Conservation (phyloP, 2,113 vertebrate genomes). For the Nyctibius bracteatus region DNA sequence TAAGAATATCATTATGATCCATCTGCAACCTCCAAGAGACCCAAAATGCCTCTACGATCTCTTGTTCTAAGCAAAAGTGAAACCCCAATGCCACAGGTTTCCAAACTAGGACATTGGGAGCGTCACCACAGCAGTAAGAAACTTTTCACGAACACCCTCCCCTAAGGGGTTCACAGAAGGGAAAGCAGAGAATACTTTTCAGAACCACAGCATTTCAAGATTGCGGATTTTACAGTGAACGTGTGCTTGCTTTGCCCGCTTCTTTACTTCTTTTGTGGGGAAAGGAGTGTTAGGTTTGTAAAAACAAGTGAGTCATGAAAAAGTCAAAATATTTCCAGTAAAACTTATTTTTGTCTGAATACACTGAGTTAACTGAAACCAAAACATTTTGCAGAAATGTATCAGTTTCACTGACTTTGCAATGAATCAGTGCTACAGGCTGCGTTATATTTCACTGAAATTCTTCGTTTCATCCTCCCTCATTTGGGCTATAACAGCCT, state of each 20-base stretch:
- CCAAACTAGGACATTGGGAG: not conserved
- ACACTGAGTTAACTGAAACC: not conserved
- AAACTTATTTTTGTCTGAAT: not conserved
- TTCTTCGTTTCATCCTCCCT: not conserved
- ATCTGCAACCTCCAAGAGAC: not conserved
- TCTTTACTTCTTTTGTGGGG: not conserved
- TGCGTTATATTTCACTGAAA: not conserved
- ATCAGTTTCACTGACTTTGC: not conserved
- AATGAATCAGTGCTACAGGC: not conserved
- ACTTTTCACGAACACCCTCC: not conserved
- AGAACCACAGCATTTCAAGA: not conserved
- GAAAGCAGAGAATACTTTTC: not conserved
- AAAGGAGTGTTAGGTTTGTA: not conserved
- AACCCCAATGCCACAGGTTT: not conserved
- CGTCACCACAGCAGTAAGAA: not conserved
- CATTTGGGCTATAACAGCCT: not conserved
- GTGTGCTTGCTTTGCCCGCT: not conserved
- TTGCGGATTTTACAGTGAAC: not conserved
- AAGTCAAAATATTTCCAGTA: constrained; percentile 38
- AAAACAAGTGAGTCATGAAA: constrained; percentile 15
- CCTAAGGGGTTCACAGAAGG: accelerated
- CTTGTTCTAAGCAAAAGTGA: not conserved
- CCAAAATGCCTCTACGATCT: not conserved
- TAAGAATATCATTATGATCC: not conserved
- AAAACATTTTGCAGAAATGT: not conserved